Conservation (phyloP, 1,140 invertebrate species). For the Dinothrombium tinctorium region DNA sequence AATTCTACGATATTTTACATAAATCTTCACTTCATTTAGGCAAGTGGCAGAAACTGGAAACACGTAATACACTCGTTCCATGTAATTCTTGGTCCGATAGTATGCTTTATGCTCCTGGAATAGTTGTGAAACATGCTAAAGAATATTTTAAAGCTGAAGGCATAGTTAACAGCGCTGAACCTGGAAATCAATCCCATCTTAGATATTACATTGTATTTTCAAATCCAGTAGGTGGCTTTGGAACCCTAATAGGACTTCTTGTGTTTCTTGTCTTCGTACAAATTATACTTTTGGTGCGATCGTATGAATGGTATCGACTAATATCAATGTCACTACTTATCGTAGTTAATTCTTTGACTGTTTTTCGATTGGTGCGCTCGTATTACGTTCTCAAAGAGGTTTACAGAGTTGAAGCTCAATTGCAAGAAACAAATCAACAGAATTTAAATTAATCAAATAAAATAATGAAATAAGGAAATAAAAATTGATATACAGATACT, state of each 20-base stretch:
- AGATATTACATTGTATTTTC: slow-evolving; percentile 60
- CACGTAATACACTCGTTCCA: slow-evolving; percentile 32
- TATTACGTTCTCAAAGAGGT: slow-evolving; percentile 57
- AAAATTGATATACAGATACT: too few relatives aligned
- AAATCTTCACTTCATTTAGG: slow-evolving; percentile 67
- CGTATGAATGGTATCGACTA: slow-evolving; percentile 70
- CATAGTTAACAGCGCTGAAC: slow-evolving; percentile 46
- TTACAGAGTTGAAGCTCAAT: slow-evolving; percentile 43
- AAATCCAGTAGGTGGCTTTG: slow-evolving; percentile 56
- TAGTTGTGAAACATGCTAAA: slow-evolving; percentile 48
- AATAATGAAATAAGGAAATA: too few relatives aligned
- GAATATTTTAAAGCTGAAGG: slow-evolving; percentile 55
- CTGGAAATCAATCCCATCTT: slow-evolving; percentile 49
- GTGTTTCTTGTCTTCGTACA: slow-evolving; percentile 44
- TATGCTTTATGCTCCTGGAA: slow-evolving; percentile 20
- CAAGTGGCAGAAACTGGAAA: slow-evolving; percentile 48
- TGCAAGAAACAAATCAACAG: too few relatives aligned
- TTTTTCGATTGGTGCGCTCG: slow-evolving; percentile 67
- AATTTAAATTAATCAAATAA: too few relatives aligned
- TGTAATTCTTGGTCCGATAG: slow-evolving; percentile 23
- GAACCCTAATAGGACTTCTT: slow-evolving; percentile 43
- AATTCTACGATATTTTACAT: slow-evolving; percentile 68
- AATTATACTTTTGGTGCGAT: slow-evolving; percentile 45
- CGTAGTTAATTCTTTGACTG: slow-evolving; percentile 67
- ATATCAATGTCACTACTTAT: slow-evolving; percentile 57